phyloP scores from a whole-genome alignment of 2,797 vertebrate genomes.

The Denticeps clupeoides region DNA sequence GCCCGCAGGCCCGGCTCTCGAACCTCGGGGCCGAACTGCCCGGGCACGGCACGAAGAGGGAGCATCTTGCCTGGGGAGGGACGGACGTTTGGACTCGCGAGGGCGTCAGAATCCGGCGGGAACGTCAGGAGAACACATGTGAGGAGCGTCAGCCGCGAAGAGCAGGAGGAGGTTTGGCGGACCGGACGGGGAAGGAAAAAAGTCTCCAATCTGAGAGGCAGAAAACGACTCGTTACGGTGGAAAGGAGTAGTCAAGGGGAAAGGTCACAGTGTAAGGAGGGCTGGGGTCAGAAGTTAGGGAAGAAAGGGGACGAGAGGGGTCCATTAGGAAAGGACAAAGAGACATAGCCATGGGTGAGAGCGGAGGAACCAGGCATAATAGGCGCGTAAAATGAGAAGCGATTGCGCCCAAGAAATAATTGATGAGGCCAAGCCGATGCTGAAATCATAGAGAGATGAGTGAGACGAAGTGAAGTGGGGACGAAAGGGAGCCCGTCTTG shows the following conservation, averaged over 20 bases:
- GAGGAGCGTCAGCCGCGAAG: not conserved
- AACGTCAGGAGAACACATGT: not conserved
- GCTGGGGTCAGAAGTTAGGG: constrained; percentile 17
- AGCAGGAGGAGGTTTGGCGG: not conserved
- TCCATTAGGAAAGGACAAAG: constrained; percentile 18
- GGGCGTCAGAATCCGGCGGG: too few relatives aligned
- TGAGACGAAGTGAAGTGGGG: not conserved
- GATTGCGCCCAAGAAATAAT: constrained; percentile 27
- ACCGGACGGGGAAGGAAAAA: not conserved
- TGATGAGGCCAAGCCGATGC: constrained; percentile 22
- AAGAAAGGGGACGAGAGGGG: constrained; percentile 13
- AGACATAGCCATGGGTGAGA: constrained; percentile 17
- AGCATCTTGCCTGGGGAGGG: constrained; percentile 25
- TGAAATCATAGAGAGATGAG: constrained; percentile 1
- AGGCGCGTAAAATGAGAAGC: constrained; percentile 27
- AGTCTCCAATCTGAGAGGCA: not conserved
- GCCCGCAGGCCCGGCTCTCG: constrained; percentile 44
- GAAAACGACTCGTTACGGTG: not conserved
- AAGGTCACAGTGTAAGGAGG: constrained; percentile 3
- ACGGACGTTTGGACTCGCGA: too few relatives aligned
- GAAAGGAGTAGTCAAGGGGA: too few relatives aligned
- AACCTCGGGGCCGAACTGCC: constrained; percentile 25
- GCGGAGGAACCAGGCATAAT: constrained; percentile 23
- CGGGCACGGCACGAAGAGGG: constrained; percentile 13
- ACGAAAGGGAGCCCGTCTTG: too few relatives aligned